These are phyloP conservation scores for Sepiola atlantica DNA, from an alignment of 2,888 invertebrate genomes.

Conservation along the genomic window DNA sequence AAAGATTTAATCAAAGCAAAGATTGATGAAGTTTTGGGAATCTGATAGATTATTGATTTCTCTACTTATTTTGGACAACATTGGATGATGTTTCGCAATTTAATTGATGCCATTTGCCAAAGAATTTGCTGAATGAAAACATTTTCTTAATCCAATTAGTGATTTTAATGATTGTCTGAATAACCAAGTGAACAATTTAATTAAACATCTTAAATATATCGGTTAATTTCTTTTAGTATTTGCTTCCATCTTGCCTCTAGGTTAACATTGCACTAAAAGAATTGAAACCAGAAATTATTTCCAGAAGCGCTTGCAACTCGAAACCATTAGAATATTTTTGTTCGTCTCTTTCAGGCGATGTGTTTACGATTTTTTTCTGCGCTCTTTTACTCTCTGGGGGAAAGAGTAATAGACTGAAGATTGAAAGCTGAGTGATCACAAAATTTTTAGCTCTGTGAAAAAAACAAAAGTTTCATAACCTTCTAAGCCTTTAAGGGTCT, in stretches of 20 bases:
- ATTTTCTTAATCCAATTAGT: slow-evolving; percentile 18
- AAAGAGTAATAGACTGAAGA: background rate
- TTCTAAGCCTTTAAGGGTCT: background rate
- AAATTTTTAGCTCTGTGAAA: background rate
- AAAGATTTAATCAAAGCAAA: background rate
- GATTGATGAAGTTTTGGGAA: background rate
- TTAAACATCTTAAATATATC: slow-evolving; percentile 22
- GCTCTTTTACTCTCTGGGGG: background rate
- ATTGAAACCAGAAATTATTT: background rate
- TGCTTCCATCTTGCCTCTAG: background rate
- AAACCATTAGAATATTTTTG: background rate
- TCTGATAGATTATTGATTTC: background rate
- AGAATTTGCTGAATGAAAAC: background rate
- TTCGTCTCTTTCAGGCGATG: background rate
- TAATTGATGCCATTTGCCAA: background rate
- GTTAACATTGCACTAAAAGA: background rate
- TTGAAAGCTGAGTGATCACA: background rate
- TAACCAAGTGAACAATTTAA: background rate
- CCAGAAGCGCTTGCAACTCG: background rate
- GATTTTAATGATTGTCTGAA: slow-evolving; percentile 32
- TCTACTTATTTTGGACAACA: background rate
- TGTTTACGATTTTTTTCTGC: background rate
- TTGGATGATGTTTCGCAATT: background rate
- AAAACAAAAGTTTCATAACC: background rate
- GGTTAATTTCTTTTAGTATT: background rate